A percentile compares a stretch with the other conserved stretches of the same genome.
Conservation (phyloP, 2,888 invertebrate genomes). For the Thera britannica region DNA sequence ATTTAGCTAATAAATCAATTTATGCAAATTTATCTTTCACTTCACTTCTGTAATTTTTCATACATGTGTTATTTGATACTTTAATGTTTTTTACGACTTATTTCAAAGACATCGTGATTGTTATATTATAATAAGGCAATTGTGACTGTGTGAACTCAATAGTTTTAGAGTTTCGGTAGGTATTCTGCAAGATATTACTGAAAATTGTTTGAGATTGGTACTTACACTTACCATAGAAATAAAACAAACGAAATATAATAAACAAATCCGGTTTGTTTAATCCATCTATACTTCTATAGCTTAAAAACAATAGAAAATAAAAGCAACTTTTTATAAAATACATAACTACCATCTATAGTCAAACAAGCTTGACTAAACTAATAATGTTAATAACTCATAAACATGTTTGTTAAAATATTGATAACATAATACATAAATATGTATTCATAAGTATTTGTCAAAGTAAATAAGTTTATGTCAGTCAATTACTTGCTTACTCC, state of each 20-base stretch:
- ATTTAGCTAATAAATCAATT: not conserved
- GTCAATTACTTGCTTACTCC: slow-evolving; percentile 38
- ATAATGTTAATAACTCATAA: slow-evolving; percentile 39
- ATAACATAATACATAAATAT: slow-evolving; percentile 36
- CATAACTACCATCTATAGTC: slow-evolving; percentile 43
- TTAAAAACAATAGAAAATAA: slow-evolving; percentile 64
- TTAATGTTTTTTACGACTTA: too few species aligned
- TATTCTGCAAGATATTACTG: too few species aligned
- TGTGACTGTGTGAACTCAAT: too few species aligned
- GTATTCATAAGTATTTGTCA: slow-evolving; percentile 37
- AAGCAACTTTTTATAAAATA: slow-evolving; percentile 59
- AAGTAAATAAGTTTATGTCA: slow-evolving; percentile 37
- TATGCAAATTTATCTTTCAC: not conserved
- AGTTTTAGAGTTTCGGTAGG: too few species aligned
- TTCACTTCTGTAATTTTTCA: not conserved
- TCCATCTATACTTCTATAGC: slow-evolving; percentile 58
- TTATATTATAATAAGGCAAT: too few species aligned
- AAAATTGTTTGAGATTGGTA: too few species aligned
- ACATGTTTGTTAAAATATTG: slow-evolving; percentile 38
- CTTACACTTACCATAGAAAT: slow-evolving; percentile 11
- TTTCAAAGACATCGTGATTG: too few species aligned
- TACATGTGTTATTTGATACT: too few species aligned
- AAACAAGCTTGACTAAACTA: slow-evolving; percentile 41
- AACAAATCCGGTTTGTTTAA: slow-evolving; percentile 56
- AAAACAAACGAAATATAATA: slow-evolving; percentile 34